Conservation (phyloP, 2,888 invertebrate species). For the Leuctra nigra region DNA sequence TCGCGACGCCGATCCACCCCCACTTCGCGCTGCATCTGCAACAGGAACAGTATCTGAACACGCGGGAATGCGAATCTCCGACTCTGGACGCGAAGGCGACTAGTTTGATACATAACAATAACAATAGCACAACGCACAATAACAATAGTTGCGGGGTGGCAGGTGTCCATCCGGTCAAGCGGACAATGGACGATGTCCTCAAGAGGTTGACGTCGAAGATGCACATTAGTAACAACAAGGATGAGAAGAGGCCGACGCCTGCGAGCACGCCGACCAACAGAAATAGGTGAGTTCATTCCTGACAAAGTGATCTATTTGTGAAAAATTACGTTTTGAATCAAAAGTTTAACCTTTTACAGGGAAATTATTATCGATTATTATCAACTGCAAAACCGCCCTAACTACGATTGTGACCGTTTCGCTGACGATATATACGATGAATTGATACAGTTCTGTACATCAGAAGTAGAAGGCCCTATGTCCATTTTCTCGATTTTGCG, state of each 20-base stretch:
- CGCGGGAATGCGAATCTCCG: slow-evolving; percentile 68
- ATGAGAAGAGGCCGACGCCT: slow-evolving; percentile 59
- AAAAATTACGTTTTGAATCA: no score
- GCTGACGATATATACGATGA: no score
- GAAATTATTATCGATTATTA: no score
- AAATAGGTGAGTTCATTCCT: slow-evolving; percentile 47
- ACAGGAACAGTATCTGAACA: slow-evolving; percentile 49
- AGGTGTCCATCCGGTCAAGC: slow-evolving; percentile 31
- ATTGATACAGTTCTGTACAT: no score
- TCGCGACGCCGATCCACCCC: slow-evolving; percentile 32
- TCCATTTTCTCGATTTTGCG: no score
- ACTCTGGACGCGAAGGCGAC: slow-evolving; percentile 54
- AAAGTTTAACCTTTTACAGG: no score
- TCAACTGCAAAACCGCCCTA: no score
- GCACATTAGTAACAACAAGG: slow-evolving; percentile 65
- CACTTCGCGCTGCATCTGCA: slow-evolving; percentile 43
- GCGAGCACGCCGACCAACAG: slow-evolving; percentile 52
- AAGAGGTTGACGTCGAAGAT: slow-evolving; percentile 81
- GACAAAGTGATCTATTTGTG: no score
- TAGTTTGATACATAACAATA: slow-evolving; percentile 33
- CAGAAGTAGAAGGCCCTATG: no score
- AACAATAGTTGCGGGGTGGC: slow-evolving; percentile 52
- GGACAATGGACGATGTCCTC: slow-evolving; percentile 88
- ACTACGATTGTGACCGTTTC: no score
- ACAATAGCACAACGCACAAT: slow-evolving; percentile 34